A percentile compares a stretch with the other conserved stretches of the same genome.
phyloP scores from a whole-genome alignment of 1,140 invertebrate species.

The Euura saliciscinereae region DNA sequence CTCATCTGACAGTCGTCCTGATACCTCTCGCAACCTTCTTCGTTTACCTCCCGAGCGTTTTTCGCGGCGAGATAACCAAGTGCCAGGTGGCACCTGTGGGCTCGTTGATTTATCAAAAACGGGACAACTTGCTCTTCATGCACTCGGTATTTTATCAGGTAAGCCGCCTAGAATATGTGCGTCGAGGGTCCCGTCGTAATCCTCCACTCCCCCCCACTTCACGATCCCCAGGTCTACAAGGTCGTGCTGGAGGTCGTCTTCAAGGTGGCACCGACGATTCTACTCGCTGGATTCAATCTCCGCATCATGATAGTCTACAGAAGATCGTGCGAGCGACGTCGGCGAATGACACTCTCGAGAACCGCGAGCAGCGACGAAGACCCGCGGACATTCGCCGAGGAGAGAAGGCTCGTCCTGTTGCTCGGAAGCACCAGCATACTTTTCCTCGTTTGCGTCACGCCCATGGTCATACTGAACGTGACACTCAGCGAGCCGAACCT shows the following conservation, averaged over 20 bases:
- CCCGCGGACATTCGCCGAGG: slow-evolving; percentile 72
- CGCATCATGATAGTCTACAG: slow-evolving; percentile 74
- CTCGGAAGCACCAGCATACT: slow-evolving; percentile 75
- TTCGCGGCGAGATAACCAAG: slow-evolving; percentile 66
- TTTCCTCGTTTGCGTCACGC: slow-evolving; percentile 77
- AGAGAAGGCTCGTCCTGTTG: slow-evolving; percentile 71
- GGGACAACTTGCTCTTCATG: slow-evolving; percentile 63
- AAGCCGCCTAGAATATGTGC: slow-evolving; percentile 29
- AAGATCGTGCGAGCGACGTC: slow-evolving; percentile 67
- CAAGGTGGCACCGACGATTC: slow-evolving; percentile 70
- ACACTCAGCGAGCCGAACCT: slow-evolving; percentile 70
- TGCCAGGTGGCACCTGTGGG: slow-evolving; percentile 60
- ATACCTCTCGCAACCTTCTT: slow-evolving; percentile 69
- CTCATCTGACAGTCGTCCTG: slow-evolving; percentile 65
- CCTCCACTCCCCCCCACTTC: background rate
- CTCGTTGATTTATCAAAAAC: slow-evolving; percentile 63
- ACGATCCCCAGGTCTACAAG: slow-evolving; percentile 63
- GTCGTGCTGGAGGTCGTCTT: slow-evolving; percentile 70
- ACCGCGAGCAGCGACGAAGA: slow-evolving; percentile 65
- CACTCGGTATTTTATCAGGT: slow-evolving; percentile 62
- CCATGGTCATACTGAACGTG: slow-evolving; percentile 76
- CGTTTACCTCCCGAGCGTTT: slow-evolving; percentile 69
- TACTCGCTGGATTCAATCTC: slow-evolving; percentile 72
- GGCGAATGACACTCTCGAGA: slow-evolving; percentile 68
- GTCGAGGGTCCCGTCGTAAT: slow-evolving; percentile 21